Base-by-base conservation (phyloP, 2,888 invertebrate genomes). In the Patella pellucida region DNA sequence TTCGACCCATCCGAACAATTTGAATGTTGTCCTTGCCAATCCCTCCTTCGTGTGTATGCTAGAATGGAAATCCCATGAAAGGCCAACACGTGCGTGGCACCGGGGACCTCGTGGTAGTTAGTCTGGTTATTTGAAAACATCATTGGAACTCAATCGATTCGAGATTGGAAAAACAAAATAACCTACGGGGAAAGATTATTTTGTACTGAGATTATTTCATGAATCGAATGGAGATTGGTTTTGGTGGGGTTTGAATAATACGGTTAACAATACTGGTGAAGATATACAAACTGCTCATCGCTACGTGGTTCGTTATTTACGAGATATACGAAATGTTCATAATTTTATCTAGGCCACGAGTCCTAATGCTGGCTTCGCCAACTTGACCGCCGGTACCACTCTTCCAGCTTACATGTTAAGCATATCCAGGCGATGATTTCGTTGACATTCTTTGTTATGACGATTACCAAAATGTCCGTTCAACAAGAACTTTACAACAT, bases 161-260 rank as follows among this genome's bases (percentile, higher is more conserved):
- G 41, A 9, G 41, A 41, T 9, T 7, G 41, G 41, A 41, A 41
- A 41, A 41, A 9, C 41, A 0, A 1, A 41, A 41, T 41, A 9
- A 41, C 41, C 41, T 41, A 41, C 41, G 7, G 41, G 0, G 41
- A 7, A 41, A 41, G 7, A 9, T 7, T 41, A 9, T 0, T 76
- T 81, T 19, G 71, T 82, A 14, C 79, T 77, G 62, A 71, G 81
- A 51, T 78, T 79, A 5, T 78, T 78, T 52, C 81, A 82, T 68
- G 82, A 82, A 71, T 80, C 79, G 76, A 80, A 81, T 56, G 82
- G 82, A 2, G 69, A 56, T 19, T 81, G 80, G 82, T 81, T 82
- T 74, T 82, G 81, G 78, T 82, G 81, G 81, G 81, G 81, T 11
- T 76, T 77, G 5, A 77, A 73, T 50, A 72, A 56, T 16, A 62